A percentile compares a stretch with the other conserved stretches of the same genome.
Conservation (phyloP, 2,113 vertebrate genomes). For the Dicerorhinus sumatrensis region DNA sequence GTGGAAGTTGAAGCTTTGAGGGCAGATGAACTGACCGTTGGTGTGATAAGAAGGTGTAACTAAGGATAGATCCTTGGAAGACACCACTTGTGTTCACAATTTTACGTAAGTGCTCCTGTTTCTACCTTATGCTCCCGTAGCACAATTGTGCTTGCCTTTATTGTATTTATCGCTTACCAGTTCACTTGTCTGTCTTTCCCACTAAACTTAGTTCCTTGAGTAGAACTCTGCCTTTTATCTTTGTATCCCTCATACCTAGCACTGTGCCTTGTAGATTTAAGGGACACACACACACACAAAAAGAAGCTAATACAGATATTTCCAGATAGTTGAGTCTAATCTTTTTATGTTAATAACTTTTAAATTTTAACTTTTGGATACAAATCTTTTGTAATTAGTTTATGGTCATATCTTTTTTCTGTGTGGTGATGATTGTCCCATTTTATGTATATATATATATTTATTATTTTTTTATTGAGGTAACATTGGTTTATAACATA, state of each 20-base stretch:
- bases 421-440: no score
- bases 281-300: neutral
- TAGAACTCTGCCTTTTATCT: conserved; percentile 30
- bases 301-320: neutral
- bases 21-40: neutral
- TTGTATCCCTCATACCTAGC: neutral
- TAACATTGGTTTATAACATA: no score
- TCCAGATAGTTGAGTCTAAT: neutral
- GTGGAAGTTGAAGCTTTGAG: neutral
- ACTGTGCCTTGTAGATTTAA: neutral
- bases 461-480: no score
- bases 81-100: neutral
- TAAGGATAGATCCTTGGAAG: neutral
- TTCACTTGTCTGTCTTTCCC: neutral
- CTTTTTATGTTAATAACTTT: conserved; percentile 18
- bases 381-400: neutral
- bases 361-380: neutral
- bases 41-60: neutral
- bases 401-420: neutral
- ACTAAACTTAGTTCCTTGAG: neutral
- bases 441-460: no score
- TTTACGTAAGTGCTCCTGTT: neutral
- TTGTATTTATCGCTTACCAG: neutral
- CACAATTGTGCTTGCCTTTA: neutral
- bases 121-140: neutral